Conservation (phyloP, 2,888 invertebrate species). For the Pterobdella sp. region DNA sequence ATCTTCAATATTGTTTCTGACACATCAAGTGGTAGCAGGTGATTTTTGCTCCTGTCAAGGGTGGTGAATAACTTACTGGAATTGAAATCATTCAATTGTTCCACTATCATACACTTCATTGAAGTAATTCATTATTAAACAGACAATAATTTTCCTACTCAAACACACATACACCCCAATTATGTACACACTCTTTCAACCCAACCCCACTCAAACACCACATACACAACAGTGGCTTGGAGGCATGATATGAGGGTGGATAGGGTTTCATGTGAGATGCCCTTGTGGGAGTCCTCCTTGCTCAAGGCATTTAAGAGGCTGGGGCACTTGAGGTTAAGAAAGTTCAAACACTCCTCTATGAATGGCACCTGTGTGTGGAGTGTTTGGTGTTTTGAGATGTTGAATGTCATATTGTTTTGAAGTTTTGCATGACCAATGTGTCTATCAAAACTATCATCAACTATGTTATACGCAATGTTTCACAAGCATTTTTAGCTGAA, state of each 20-base stretch:
- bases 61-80: neutral
- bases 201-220: too few species aligned
- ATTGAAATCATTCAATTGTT: neutral
- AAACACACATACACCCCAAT: neutral
- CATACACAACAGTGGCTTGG: constrained; percentile 61
- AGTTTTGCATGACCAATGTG: too few species aligned
- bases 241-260: constrained; percentile 80
- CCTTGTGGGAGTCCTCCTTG: constrained; percentile 60
- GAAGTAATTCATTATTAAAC: neutral
- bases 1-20: constrained; percentile 11
- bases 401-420: too few species aligned
- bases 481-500: too few species aligned
- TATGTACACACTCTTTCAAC: neutral
- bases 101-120: neutral
- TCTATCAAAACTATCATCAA: too few species aligned
- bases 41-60: constrained; percentile 49
- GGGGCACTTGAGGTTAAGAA: constrained; percentile 54
- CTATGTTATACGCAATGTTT: too few species aligned
- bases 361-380: constrained; percentile 51
- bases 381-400: too few species aligned
- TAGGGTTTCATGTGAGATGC: constrained; percentile 74
- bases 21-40: neutral
- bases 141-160: neutral
- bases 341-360: constrained; percentile 51
- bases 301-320: constrained; percentile 61